These are phyloP conservation scores for Harpagifer antarcticus DNA, from an alignment of 2,797 vertebrate species.

Conservation along the genomic window DNA sequence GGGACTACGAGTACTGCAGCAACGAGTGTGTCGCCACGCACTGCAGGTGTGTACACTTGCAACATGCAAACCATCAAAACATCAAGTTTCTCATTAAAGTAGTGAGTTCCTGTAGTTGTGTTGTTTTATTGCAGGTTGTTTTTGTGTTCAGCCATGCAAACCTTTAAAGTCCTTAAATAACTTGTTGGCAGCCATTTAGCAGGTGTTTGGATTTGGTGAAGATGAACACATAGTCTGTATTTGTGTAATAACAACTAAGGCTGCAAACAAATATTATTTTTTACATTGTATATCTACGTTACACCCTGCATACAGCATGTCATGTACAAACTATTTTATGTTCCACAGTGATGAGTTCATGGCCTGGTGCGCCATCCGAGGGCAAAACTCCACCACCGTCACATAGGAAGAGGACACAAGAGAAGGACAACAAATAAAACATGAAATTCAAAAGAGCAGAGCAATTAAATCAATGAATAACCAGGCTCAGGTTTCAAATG, in stretches of 20 bases:
- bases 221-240: too few species aligned
- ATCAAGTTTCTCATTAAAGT: too few species aligned
- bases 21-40: constrained; percentile 94
- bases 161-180: too few species aligned
- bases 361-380: constrained; percentile 91
- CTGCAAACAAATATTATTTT: too few species aligned
- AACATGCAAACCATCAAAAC: neutral
- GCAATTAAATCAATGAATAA: constrained; percentile 13
- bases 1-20: constrained; percentile 95
- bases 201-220: too few species aligned
- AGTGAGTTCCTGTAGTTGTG: too few species aligned
- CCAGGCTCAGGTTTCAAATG: constrained; percentile 54
- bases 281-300: too few species aligned
- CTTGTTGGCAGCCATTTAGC: too few species aligned
- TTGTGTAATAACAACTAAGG: too few species aligned
- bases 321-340: neutral
- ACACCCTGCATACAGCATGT: too few species aligned
- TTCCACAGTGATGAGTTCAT: constrained; percentile 90
- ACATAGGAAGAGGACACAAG: constrained; percentile 67
- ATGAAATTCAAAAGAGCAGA: constrained; percentile 37
- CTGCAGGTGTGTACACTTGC: constrained; percentile 85
- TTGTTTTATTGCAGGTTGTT: too few species aligned
- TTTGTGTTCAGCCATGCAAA: too few species aligned
- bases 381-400: constrained; percentile 88
- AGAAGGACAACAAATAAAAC: constrained; percentile 20